phyloP scores from a whole-genome alignment of 2,888 invertebrate species.

The Poecilobothrus nobilitatus region DNA sequence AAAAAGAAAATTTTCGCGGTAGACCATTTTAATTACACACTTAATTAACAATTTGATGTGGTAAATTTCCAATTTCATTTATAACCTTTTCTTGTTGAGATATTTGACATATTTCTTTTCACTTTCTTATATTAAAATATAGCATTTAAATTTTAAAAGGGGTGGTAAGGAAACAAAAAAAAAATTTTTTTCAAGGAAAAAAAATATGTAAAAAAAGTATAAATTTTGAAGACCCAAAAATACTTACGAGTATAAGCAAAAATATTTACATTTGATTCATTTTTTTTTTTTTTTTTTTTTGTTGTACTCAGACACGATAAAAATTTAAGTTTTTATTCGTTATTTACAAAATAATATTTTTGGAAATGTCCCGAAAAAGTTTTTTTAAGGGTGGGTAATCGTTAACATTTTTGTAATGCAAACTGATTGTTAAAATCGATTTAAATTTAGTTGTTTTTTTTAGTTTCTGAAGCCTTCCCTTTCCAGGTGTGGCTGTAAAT shows the following conservation, averaged over 20 bases:
- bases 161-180: slow-evolving; percentile 7
- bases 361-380: background rate
- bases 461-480: too few relatives aligned
- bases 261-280: too few relatives aligned
- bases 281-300: background rate
- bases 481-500: too few relatives aligned
- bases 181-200: background rate
- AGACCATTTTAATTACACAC: slow-evolving; percentile 9
- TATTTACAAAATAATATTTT: background rate
- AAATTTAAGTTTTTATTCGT: slow-evolving; percentile 2
- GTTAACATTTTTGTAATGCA: too few relatives aligned
- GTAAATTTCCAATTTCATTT: slow-evolving; percentile 8
- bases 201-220: too few relatives aligned
- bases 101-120: slow-evolving; percentile 8
- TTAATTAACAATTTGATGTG: slow-evolving; percentile 9
- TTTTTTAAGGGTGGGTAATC: background rate
- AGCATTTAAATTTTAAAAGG: too few relatives aligned
- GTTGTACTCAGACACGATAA: slow-evolving; percentile 23
- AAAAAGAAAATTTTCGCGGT: background rate
- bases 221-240: too few relatives aligned
- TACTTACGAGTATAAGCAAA: too few relatives aligned
- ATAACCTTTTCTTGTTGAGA: background rate
- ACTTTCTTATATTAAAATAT: background rate
- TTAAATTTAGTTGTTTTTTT: too few relatives aligned
- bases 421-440: too few relatives aligned